Base-by-base conservation (phyloP, 2,113 vertebrate species). In the Sardina pilchardus region DNA sequence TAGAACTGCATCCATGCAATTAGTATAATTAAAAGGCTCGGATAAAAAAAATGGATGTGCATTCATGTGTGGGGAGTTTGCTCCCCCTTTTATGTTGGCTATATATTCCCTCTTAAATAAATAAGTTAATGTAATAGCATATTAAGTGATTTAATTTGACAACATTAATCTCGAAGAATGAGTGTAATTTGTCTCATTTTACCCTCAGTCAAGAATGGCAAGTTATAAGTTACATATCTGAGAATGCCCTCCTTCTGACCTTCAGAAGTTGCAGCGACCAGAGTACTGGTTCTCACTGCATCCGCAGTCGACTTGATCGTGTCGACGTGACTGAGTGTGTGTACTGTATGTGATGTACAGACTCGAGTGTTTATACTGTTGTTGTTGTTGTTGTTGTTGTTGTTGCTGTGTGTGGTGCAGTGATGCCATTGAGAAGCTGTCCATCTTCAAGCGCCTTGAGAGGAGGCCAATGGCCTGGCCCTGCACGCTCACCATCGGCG, bases 401-500 rank as follows among this genome's bases (percentile, higher is more conserved):
- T n/a, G n/a, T n/a, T n/a, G n/a, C n/a, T n/a, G n/a, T n/a, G 24
- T 75, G 0, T 78, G 9, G 21, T 91, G 90, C 91, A 99, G 98
- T 85, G 96, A 97, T 81, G 97, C 97, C 82, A 89, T 99, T 8
- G 95, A 96, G 91, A 95, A 95, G 82, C 95, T 99, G 86, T 95
- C 94, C 6, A 92, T 97, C 92, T 99, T 99, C 87, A 99, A 99
- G 94, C 95, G 94, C 59, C 94, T 95, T 9, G 96, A 96, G 92
- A 95, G 93, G 87, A 94, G 81, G 81, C 95, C 97, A 1, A 87
- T 92, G 88, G 34, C 95, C 44, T 99, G 98, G 98, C 92, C 94
- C 30, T 99, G 98, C 89, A 95, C 94, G 30, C 96, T 99, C 85
- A 99, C 98, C 86, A 97, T 99, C 47, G 97, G 98, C 89, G 96